phyloP scores from a whole-genome alignment of 2,113 vertebrate genomes.

The Octodon degus region DNA sequence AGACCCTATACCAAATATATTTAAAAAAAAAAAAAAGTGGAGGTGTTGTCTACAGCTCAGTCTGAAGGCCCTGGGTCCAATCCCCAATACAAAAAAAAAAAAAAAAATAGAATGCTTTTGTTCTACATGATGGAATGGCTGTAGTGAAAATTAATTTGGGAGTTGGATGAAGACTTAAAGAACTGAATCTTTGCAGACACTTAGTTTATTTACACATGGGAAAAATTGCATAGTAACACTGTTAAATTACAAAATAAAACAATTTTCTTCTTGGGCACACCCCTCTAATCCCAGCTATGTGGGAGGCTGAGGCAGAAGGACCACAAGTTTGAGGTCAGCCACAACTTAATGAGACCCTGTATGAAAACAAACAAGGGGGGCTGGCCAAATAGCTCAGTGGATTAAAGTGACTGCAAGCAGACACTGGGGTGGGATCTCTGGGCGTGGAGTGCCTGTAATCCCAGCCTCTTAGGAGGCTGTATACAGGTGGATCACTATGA shows the following conservation, averaged over 20 bases:
- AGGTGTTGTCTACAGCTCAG: not conserved
- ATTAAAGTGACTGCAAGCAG: too few species aligned
- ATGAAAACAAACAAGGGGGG: not conserved
- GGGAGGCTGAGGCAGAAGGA: not conserved
- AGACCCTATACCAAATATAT: not conserved
- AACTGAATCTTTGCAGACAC: conserved; percentile 35
- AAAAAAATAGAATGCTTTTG: conserved; percentile 16
- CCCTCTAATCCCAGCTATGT: not conserved
- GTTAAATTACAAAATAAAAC: conserved; percentile 53
- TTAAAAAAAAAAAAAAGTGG: too few species aligned
- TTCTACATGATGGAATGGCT: not conserved
- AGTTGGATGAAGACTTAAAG: conserved; percentile 37
- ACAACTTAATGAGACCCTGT: not conserved
- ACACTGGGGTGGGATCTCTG: too few species aligned
- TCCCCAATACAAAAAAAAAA: not conserved
- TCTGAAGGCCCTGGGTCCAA: not conserved
- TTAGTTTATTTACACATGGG: conserved; percentile 21
- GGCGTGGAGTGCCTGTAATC: too few species aligned
- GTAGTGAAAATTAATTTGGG: conserved; percentile 30
- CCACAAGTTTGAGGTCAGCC: not conserved
- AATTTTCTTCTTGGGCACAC: not conserved
- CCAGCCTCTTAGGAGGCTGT: too few species aligned
- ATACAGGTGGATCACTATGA: too few species aligned
- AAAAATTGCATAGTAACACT: conserved; percentile 57
- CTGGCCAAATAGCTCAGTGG: too few species aligned